phyloP scores from a whole-genome alignment of 2,888 invertebrate species.

The Acanthosepion lycidas region DNA sequence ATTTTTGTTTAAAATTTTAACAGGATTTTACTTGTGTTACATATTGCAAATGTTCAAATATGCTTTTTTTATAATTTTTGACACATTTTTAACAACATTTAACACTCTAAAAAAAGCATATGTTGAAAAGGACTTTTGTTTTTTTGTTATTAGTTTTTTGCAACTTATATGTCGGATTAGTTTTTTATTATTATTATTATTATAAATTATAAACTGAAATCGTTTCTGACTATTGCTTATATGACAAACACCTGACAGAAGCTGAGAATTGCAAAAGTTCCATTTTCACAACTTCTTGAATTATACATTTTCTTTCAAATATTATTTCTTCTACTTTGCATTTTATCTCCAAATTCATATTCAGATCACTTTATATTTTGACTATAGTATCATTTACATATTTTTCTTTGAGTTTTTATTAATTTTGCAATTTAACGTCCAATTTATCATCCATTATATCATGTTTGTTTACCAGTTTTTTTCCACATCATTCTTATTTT shows the following conservation, averaged over 20 bases:
- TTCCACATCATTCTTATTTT: not conserved
- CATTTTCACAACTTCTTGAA: not conserved
- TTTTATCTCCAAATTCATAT: not conserved
- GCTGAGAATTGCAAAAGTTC: not conserved
- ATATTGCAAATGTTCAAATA: not conserved
- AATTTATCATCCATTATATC: not conserved
- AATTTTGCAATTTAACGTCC: not conserved
- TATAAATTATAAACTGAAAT: not conserved
- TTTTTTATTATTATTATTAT: not conserved
- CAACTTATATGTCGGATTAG: not conserved
- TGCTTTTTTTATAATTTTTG: not conserved
- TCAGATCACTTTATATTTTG: not conserved
- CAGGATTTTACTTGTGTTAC: not conserved
- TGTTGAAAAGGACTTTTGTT: not conserved
- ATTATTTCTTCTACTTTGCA: not conserved
- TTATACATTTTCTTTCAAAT: not conserved
- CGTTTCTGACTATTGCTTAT: not conserved
- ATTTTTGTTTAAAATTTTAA: not conserved
- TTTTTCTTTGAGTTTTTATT: not conserved
- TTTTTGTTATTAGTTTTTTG: not conserved
- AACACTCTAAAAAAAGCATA: not conserved
- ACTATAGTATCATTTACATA: not conserved
- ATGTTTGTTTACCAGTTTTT: not conserved
- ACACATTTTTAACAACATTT: not conserved
- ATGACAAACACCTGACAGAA: not conserved